Conservation (phyloP, 1,140 invertebrate species). For the Sycophila sp. region DNA sequence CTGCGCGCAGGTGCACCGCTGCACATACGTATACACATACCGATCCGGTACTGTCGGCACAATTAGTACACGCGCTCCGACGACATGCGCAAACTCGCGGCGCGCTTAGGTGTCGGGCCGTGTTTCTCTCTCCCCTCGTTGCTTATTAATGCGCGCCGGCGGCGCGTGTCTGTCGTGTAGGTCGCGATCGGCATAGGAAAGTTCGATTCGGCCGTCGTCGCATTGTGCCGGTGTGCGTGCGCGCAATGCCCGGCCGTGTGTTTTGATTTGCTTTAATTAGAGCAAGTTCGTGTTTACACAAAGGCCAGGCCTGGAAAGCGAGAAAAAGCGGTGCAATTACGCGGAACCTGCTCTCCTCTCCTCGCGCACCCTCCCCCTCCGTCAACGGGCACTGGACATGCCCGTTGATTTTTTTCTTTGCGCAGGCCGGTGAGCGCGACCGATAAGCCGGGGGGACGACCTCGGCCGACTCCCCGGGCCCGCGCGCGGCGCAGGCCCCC, state of each 20-base stretch:
- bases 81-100: neutral
- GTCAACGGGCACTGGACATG: neutral
- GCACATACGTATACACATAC: neutral
- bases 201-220: neutral
- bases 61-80: neutral
- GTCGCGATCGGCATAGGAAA: neutral
- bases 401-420: slow-evolving; percentile 23
- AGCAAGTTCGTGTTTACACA: slow-evolving; percentile 58
- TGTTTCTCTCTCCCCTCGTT: too few species aligned
- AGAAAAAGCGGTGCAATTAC: slow-evolving; percentile 54
- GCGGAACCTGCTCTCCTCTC: slow-evolving; percentile 45
- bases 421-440: neutral
- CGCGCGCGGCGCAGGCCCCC: neutral
- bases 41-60: neutral
- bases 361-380: neutral
- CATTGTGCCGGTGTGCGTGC: slow-evolving; percentile 6
- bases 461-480: neutral
- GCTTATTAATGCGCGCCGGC: neutral
- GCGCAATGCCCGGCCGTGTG: slow-evolving; percentile 33
- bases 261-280: slow-evolving; percentile 60
- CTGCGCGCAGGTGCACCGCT: neutral
- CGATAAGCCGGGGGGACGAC: slow-evolving; percentile 2
- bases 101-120: neutral
- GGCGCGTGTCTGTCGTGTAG: neutral
- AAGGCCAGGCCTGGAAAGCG: slow-evolving; percentile 39